Conservation (phyloP, 2,113 vertebrate genomes). For the Copsychus sechellarum region DNA sequence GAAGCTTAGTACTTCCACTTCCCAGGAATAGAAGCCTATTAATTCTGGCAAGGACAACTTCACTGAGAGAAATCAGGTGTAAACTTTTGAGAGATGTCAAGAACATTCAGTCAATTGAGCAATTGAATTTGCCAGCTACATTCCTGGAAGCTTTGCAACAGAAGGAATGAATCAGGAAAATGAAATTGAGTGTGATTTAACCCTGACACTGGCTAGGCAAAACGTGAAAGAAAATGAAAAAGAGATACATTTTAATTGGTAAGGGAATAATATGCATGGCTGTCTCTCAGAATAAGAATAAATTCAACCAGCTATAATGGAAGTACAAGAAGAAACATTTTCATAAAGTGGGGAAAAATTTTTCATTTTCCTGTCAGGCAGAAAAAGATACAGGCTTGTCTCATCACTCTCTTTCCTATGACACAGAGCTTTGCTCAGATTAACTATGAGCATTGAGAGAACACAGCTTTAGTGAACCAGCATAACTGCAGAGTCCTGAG, state of each 20-base stretch:
- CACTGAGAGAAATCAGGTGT: constrained; percentile 1
- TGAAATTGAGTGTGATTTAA: neutral
- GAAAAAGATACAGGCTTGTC: neutral
- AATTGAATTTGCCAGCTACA: neutral
- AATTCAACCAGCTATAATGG: neutral
- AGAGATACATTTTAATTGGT: neutral
- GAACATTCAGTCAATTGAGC: constrained; percentile 12
- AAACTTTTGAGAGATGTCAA: constrained; percentile 13
- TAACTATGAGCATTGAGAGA: neutral
- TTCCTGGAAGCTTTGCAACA: constrained; percentile 33
- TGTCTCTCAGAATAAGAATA: neutral
- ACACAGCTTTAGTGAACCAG: neutral
- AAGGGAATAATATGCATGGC: neutral
- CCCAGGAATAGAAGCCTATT: neutral
- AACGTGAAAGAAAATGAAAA: neutral
- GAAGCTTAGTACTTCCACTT: neutral
- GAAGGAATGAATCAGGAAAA: constrained; percentile 33
- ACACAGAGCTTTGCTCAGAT: neutral
- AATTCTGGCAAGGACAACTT: neutral
- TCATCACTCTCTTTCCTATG: neutral
- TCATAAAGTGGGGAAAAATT: neutral
- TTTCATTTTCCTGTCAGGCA: neutral
- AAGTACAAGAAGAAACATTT: neutral
- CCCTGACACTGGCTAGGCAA: neutral
- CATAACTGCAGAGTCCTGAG: neutral